Conservation (phyloP, 2,888 invertebrate genomes). For the Melanophora roralis region DNA sequence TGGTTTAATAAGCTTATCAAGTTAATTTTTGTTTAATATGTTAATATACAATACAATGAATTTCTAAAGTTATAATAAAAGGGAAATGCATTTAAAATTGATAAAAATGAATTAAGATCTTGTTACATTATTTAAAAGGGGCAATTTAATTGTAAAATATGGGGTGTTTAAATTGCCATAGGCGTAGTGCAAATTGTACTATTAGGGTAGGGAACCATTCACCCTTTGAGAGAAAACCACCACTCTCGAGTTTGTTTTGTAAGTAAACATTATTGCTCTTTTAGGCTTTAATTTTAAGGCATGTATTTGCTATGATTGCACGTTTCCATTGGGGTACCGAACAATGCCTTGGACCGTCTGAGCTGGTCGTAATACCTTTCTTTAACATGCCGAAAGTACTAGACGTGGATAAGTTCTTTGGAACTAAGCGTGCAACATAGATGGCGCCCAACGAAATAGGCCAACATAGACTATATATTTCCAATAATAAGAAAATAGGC, state of each 20-base stretch:
- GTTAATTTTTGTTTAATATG: too few relatives aligned
- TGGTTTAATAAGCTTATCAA: too few relatives aligned
- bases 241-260: too few relatives aligned
- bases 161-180: background rate
- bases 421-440: background rate
- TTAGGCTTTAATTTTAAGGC: too few relatives aligned
- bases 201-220: background rate
- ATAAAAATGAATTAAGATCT: too few relatives aligned
- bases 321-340: background rate
- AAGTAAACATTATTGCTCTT: too few relatives aligned
- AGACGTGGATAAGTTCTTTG: slow-evolving; percentile 1
- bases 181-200: background rate
- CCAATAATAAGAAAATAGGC: too few relatives aligned
- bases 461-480: too few relatives aligned
- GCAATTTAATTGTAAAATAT: background rate
- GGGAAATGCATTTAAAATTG: too few relatives aligned
- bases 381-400: slow-evolving; percentile 44
- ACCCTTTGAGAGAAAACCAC: too few relatives aligned
- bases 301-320: background rate
- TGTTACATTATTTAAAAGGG: background rate
- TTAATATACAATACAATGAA: too few relatives aligned
- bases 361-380: background rate
- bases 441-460: background rate
- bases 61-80: too few relatives aligned
- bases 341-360: background rate